Evolutionary conservation across 2,113 vertebrate species (phyloP).

Genomic region (Phyllostomus discolor): DNA sequence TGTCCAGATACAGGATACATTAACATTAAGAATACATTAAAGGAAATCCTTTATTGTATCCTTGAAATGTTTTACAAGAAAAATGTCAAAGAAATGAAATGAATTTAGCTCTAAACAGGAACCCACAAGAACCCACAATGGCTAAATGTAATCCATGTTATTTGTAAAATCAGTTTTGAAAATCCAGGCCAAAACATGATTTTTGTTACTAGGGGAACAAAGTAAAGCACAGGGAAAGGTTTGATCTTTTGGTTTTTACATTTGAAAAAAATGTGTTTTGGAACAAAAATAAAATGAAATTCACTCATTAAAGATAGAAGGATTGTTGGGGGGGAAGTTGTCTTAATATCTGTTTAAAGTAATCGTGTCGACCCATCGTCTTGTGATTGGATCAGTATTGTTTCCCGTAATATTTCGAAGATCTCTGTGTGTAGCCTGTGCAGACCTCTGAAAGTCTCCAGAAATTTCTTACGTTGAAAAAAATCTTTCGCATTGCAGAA

Average conservation of each 20-base stretch:
- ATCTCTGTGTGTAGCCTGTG: not conserved
- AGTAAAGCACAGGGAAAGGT: not conserved
- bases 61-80: not conserved
- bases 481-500: not conserved
- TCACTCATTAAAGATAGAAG: not conserved
- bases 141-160: not conserved
- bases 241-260: not conserved
- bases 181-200: not conserved
- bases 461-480: constrained; percentile 9
- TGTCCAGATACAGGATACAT: not conserved
- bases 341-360: not conserved
- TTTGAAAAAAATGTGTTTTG: not conserved
- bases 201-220: not conserved
- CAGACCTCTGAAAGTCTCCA: not conserved
- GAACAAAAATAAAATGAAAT: not conserved
- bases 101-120: not conserved
- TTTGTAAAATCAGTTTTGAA: constrained; percentile 11
- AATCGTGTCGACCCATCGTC: not conserved
- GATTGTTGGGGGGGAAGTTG: not conserved
- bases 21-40: not conserved
- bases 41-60: not conserved
- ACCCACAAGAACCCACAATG: not conserved
- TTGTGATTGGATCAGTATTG: not conserved
- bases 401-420: not conserved
- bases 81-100: constrained; percentile 12